A percentile compares a stretch with the other conserved stretches of the same genome.
Conservation (phyloP, 2,797 vertebrate species). For the Platyrinchus mystaceus region DNA sequence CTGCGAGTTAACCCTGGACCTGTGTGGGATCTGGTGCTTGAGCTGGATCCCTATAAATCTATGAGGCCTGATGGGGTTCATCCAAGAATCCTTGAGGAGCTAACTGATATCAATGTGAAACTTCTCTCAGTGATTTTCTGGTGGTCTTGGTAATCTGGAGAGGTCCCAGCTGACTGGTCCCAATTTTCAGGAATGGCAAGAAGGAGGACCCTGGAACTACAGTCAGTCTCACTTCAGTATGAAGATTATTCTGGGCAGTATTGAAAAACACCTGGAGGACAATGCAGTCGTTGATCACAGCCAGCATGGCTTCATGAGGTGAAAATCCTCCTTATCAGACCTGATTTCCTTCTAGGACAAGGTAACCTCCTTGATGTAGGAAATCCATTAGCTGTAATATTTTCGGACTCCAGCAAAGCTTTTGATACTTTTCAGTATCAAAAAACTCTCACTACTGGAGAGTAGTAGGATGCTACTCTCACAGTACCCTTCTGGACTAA, state of each 20-base stretch:
- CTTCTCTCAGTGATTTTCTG: background rate
- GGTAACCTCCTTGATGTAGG: background rate
- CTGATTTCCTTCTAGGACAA: background rate
- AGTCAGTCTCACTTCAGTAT: background rate
- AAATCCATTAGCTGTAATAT: background rate
- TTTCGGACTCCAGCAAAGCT: background rate
- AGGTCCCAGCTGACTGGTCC: background rate
- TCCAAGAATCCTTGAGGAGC: background rate
- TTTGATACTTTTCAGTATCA: background rate
- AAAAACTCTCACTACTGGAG: too few species aligned
- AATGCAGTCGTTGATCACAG: background rate
- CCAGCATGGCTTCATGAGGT: background rate
- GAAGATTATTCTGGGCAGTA: background rate
- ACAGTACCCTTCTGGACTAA: background rate
- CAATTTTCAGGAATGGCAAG: background rate
- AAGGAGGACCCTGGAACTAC: background rate
- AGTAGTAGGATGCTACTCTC: background rate
- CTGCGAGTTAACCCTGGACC: background rate
- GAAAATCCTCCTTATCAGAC: background rate
- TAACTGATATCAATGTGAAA: background rate
- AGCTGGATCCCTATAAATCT: background rate
- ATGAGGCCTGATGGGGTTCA: background rate
- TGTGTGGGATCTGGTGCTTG: background rate
- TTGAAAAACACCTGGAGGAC: background rate
- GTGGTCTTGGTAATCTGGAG: background rate